phyloP scores from a whole-genome alignment of 2,113 vertebrate genomes.

The Dryoscopus gambensis region DNA sequence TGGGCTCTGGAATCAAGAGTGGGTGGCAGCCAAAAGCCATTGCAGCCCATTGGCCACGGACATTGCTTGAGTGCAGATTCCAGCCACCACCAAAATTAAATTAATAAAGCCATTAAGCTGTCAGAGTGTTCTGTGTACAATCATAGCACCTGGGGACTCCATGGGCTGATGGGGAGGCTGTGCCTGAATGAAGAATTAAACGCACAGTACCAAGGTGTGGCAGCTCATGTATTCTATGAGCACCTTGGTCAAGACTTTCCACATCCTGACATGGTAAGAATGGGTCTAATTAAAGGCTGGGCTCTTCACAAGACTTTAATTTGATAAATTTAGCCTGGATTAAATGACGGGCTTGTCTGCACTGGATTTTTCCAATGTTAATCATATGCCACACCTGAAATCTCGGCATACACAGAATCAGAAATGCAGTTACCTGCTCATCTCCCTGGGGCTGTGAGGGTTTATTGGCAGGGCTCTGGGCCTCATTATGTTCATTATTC shows the following conservation, averaged over 20 bases:
- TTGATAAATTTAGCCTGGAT: constrained; percentile 20
- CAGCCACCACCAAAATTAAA: background rate
- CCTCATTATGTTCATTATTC: constrained; percentile 42
- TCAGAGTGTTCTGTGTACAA: background rate
- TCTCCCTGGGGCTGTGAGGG: constrained; percentile 14
- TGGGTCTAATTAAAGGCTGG: background rate
- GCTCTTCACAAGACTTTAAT: constrained; percentile 32
- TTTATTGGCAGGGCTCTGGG: constrained; percentile 40
- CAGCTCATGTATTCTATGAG: background rate
- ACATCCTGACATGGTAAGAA: background rate
- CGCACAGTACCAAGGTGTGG: background rate
- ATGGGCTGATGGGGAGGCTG: accelerated
- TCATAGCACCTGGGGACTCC: background rate
- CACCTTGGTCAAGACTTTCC: constrained; percentile 16
- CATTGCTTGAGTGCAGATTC: background rate
- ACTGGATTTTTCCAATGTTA: constrained; percentile 29
- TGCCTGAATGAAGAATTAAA: background rate
- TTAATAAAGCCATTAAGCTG: background rate
- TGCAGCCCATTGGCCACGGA: background rate
- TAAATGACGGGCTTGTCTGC: constrained; percentile 41
- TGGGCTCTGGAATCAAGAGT: background rate
- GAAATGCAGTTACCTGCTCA: constrained; percentile 8
- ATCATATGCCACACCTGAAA: constrained; percentile 49
- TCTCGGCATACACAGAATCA: background rate
- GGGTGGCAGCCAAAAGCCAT: background rate